These are phyloP conservation scores for Anisognathus igniventris DNA, from an alignment of 2,797 vertebrate genomes.

Conservation along the genomic window DNA sequence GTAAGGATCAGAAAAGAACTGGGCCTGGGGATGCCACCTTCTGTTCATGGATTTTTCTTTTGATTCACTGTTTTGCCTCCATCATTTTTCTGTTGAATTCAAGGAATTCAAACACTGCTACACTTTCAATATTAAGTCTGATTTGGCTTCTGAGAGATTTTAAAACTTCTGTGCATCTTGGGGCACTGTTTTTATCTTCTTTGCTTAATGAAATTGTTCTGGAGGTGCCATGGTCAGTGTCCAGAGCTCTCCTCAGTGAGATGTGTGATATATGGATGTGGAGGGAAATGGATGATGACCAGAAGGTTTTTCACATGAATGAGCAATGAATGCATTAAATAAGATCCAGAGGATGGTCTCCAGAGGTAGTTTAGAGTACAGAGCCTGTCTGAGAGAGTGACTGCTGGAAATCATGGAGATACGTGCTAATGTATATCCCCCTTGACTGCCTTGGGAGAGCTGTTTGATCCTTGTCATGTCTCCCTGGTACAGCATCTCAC, in stretches of 20 bases:
- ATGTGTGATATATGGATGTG: fast-evolving
- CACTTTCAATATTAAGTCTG: background rate
- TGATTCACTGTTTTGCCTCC: background rate
- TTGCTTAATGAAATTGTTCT: background rate
- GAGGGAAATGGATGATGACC: background rate
- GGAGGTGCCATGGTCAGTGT: background rate
- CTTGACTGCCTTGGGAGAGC: background rate
- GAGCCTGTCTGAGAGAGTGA: background rate
- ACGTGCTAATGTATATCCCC: background rate
- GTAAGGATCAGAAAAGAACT: background rate
- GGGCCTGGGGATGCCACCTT: background rate
- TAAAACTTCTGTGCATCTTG: background rate
- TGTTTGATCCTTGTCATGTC: background rate
- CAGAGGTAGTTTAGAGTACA: background rate
- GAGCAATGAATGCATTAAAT: background rate
- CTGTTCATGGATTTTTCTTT: background rate
- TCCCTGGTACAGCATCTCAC: background rate
- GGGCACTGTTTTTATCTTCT: background rate
- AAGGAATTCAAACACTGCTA: background rate
- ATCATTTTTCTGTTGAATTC: background rate
- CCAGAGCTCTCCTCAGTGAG: background rate
- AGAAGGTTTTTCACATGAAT: background rate
- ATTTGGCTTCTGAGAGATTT: background rate
- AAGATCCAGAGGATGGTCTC: background rate
- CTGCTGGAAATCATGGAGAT: background rate